These are phyloP conservation scores for Drosophila robusta DNA, from an alignment of 2,888 invertebrate species.

Conservation along the genomic window DNA sequence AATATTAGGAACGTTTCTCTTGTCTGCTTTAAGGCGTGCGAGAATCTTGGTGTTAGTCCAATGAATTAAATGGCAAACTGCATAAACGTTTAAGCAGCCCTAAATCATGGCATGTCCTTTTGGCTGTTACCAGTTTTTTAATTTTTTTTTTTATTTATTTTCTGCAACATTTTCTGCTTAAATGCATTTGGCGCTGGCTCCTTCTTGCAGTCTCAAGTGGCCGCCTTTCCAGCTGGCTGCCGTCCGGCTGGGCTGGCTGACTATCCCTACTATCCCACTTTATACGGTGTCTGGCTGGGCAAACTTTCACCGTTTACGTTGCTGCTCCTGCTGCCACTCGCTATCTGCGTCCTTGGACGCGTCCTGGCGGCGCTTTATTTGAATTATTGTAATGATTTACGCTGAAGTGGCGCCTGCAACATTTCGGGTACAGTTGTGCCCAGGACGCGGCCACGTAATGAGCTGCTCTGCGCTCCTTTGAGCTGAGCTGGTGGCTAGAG, in stretches of 20 bases:
- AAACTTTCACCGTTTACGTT: conserved; percentile 71
- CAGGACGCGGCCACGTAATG: conserved; percentile 46
- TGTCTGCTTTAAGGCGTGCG: conserved; percentile 7
- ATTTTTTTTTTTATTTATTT: conserved; percentile 6
- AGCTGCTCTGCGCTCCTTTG: conserved; percentile 26
- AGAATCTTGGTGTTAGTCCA: conserved; percentile 25
- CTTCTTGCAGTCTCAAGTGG: conserved; percentile 66
- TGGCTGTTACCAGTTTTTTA: conserved; percentile 19
- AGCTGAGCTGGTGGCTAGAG: conserved; percentile 33
- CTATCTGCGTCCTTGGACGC: conserved; percentile 23
- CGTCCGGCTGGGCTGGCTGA: conserved; percentile 8
- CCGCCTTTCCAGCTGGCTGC: conserved; percentile 39
- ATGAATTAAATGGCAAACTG: conserved; percentile 45
- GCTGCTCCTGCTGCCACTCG: conserved; percentile 26
- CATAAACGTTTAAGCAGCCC: conserved; percentile 62
- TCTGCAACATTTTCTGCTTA: conserved; percentile 65
- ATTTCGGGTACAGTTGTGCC: conserved; percentile 45
- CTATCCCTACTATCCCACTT: conserved; percentile 22
- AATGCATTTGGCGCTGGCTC: conserved; percentile 65
- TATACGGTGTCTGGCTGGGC: conserved; percentile 36
- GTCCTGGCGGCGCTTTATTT: conserved; percentile 52
- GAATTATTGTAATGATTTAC: conserved; percentile 77
- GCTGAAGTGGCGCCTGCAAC: conserved; percentile 62
- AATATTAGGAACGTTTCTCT: conserved; percentile 27
- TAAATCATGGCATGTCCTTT: conserved; percentile 64